Base-by-base conservation (phyloP, 2,888 invertebrate species). In the Zhuqinia jingwanae region DNA sequence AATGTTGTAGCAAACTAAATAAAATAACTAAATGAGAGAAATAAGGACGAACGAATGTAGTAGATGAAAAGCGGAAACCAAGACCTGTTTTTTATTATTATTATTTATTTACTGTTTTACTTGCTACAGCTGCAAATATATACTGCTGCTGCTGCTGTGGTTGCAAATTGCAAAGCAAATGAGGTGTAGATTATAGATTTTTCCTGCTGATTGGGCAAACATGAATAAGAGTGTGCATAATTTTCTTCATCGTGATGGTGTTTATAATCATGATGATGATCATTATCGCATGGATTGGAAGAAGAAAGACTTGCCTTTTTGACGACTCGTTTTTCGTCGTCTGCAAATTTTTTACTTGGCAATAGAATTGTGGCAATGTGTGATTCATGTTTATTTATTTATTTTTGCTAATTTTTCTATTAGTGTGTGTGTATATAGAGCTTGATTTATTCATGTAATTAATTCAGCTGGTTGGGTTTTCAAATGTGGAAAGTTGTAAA, bases 251-350 rank as follows among this genome's bases (percentile, higher is more conserved):
- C 36, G 36, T 36, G 8, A 36, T 36, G 8, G 8, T 36, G 8
- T 36, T 36, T 8, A 36, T 36, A 36, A 36, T 3, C 36, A 36
- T 58, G 58, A 20, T n/a, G 25, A 58, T 3, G 36, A 63, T 63
- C 36, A 17, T 63, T 17, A 63, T 68, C 65, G 65, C 20, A 68
- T 20, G 65, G 20, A 13, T 42, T 36, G 36, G 36, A 36, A 36
- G 36, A 36, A 36, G 8, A 8, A 36, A 36, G 36, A 36, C 8
- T 68, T 68, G 11, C 20, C 6, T 68, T 42, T 22, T 20, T 68
- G 65, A 42, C n/a, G 65, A 42, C 65, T 68, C 20, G 65, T 68
- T 68, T 42, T 68, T 68, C 63, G 36, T n/a, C n/a, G n/a, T 63
- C 17, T 63, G 17, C 36, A n/a, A 22, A 30, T 58, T 60, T 60